Base-by-base conservation (phyloP, 2,797 vertebrate species). In the Pangasius macronema region DNA sequence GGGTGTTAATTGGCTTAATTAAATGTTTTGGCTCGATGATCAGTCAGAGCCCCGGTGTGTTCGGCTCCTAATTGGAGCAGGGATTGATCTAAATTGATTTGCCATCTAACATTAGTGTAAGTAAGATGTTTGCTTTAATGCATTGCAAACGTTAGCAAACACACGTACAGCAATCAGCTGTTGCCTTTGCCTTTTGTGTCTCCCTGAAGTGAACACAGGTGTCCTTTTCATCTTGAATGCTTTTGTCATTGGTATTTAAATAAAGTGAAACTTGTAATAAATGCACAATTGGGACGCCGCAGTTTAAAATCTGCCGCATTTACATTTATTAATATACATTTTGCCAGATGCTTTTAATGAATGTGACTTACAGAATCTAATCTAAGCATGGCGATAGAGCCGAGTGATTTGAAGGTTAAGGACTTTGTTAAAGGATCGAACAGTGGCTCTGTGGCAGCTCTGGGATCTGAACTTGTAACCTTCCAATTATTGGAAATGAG, bases 21-120 rank as follows among this genome's bases (percentile, higher is more conserved):
- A 53, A 84, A 84, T 68, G 73, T 88, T 91, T 85, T 73, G 82
- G 87, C 82, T 73, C 67, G 89, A 88, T 89, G 90, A 89, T 90
- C 55, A 67, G 82, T 88, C 89, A 83, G 85, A 85, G 84, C 75
- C 55, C 16, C 79, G 77, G 88, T 81, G 70, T 55, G 59, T 79
- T 86, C 16, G 84, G 88, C 87, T 77, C 91, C 87, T 93, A 92
- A 95, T 93, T 92, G 91, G 86, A 83, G 87, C 67, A 85, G 91
- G 80, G 87, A 84, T 90, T 88, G 89, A 89, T 87, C 36, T 53
- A 55, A 87, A 85, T 90, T 88, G 90, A 89, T 87, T 83, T 67
- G 72, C 30, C 53, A n/a, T 80, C 36, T 84, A 30, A 88, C 85
- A 85, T 85, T 68, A 70, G 39, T 82, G 22, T 39, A 75, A 67